phyloP scores from a whole-genome alignment of 2,113 vertebrate genomes.

The Dendropsophus ebraccatus region DNA sequence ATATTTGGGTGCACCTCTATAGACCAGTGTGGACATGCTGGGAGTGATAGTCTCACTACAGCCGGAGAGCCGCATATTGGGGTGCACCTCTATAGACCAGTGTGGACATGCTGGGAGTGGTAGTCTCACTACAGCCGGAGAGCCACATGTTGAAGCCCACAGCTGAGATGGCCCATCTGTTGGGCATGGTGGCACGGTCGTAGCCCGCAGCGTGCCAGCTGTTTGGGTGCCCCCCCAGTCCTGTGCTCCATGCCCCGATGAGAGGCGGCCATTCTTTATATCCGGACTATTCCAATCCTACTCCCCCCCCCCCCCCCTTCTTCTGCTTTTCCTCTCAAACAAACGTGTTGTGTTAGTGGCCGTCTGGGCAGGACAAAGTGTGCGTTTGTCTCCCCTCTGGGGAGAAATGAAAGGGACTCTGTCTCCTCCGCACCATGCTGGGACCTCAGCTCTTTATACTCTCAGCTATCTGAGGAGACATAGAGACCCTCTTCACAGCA shows the following conservation, averaged over 20 bases:
- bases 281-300: conserved; percentile 60
- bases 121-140: too few species aligned
- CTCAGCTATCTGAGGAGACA: conserved; percentile 92
- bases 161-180: background rate
- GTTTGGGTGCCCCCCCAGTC: conserved; percentile 3
- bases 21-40: too few species aligned
- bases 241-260: background rate
- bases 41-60: too few species aligned
- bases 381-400: conserved; percentile 83
- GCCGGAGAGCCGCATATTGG: background rate
- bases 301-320: conserved; percentile 59
- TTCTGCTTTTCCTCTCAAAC: conserved; percentile 44
- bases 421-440: conserved; percentile 71
- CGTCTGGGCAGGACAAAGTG: conserved; percentile 84
- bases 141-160: background rate
- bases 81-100: too few species aligned
- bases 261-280: conserved; percentile 61
- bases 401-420: conserved; percentile 90
- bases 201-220: background rate
- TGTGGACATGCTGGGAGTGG: too few species aligned
- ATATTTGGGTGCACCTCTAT: too few species aligned
- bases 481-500: conserved; percentile 95
- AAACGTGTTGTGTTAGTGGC: conserved; percentile 76
- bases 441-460: conserved; percentile 89
- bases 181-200: background rate